phyloP scores from a whole-genome alignment of 2,797 vertebrate species.

The Melanitta fusca region DNA sequence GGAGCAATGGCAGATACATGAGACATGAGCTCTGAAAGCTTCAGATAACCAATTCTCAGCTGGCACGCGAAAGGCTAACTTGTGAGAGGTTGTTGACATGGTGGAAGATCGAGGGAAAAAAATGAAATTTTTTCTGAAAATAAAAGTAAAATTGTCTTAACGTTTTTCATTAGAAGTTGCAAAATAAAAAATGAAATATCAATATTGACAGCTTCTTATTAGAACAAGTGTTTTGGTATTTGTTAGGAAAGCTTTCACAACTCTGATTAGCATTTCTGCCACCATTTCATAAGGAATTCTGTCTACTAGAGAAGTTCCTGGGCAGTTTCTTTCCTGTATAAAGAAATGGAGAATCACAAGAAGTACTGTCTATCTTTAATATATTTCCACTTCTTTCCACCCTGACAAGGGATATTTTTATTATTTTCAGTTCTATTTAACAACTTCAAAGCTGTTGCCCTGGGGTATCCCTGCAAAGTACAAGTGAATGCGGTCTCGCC shows the following conservation, averaged over 20 bases:
- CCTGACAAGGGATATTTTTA: not conserved
- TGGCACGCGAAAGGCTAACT: not conserved
- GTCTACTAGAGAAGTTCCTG: not conserved
- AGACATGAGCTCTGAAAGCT: not conserved
- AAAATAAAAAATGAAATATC: not conserved
- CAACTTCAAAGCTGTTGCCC: not conserved
- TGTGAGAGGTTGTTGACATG: not conserved
- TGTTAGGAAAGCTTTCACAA: not conserved
- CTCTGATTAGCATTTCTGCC: not conserved
- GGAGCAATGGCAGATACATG: not conserved
- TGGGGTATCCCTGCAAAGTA: not conserved
- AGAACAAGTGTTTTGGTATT: not conserved
- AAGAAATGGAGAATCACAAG: not conserved
- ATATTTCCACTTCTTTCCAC: not conserved
- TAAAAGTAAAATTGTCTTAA: not conserved
- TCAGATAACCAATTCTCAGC: not conserved
- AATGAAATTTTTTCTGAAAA: not conserved
- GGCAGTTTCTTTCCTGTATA: not conserved
- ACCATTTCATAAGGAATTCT: not conserved
- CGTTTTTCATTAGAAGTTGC: not conserved
- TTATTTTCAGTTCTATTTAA: not conserved
- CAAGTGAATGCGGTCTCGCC: not conserved
- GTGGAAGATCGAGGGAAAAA: not conserved
- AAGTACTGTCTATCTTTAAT: not conserved
- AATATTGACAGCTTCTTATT: not conserved